phyloP scores from a whole-genome alignment of 2,113 vertebrate genomes.

The Misgurnus anguillicaudatus region DNA sequence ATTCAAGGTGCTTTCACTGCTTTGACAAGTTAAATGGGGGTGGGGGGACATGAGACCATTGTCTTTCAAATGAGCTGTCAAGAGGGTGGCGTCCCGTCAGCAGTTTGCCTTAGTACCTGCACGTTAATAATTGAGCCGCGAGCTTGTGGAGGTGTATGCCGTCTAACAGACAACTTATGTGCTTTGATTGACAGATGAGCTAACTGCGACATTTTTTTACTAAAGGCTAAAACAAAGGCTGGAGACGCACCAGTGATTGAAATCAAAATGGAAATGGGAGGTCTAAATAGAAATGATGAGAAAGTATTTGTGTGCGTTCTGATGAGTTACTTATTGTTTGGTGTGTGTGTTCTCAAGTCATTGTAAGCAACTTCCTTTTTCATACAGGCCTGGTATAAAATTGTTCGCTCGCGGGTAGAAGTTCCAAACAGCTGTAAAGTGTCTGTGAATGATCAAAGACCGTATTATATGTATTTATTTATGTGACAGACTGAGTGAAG shows the following conservation, averaged over 20 bases:
- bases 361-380: slow-evolving; percentile 46
- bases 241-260: slow-evolving; percentile 58
- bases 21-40: slow-evolving; percentile 75
- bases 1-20: slow-evolving; percentile 71
- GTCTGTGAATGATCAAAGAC: too few species aligned
- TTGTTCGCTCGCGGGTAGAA: too few species aligned
- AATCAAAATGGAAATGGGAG: slow-evolving; percentile 58
- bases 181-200: slow-evolving; percentile 79
- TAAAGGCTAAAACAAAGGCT: slow-evolving; percentile 54
- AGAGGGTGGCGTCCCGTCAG: slow-evolving; percentile 63
- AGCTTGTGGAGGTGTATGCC: slow-evolving; percentile 68
- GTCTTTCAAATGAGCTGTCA: slow-evolving; percentile 80
- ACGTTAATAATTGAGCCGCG: slow-evolving; percentile 78
- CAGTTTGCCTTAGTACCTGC: slow-evolving; percentile 78
- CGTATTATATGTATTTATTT: too few species aligned
- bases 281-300: slow-evolving; percentile 50
- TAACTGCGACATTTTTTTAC: slow-evolving; percentile 69
- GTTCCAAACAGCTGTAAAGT: too few species aligned
- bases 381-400: not conserved
- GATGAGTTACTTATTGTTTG: slow-evolving; percentile 39
- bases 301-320: slow-evolving; percentile 53
- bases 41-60: slow-evolving; percentile 58
- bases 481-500: too few species aligned
- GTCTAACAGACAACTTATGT: slow-evolving; percentile 52
- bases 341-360: slow-evolving; percentile 30